These are phyloP conservation scores for Cheirogaleus major DNA, from an alignment of 2,797 vertebrate species.

Conservation along the genomic window DNA sequence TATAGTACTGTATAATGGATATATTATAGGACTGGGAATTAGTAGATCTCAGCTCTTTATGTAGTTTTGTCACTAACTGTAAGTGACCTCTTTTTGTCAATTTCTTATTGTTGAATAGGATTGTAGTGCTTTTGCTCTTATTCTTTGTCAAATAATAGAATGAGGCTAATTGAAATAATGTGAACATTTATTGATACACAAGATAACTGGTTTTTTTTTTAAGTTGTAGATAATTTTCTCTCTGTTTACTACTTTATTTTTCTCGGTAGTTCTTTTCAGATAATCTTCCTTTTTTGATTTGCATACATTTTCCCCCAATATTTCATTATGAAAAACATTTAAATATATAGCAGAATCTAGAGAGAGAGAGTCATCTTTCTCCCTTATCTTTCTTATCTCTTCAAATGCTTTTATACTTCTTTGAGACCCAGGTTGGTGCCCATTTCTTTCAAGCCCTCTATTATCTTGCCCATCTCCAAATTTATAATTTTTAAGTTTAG, in stretches of 20 bases:
- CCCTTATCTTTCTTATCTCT: not conserved
- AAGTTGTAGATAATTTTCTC: not conserved
- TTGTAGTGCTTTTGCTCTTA: not conserved
- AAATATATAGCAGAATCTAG: not conserved
- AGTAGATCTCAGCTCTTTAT: not conserved
- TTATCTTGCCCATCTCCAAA: not conserved
- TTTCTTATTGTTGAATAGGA: not conserved
- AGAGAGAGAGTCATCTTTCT: not conserved
- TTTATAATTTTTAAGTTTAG: not conserved
- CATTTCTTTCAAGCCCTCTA: not conserved
- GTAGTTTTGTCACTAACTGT: not conserved
- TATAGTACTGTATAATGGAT: not conserved
- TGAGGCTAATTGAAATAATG: constrained; percentile 9
- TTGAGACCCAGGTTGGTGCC: not conserved
- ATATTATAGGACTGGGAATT: not conserved
- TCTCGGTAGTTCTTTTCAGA: constrained; percentile 25
- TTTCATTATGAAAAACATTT: constrained; percentile 40
- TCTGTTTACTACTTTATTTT: constrained; percentile 19
- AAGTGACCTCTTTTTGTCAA: not conserved
- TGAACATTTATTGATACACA: not conserved
- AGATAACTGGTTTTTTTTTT: not conserved
- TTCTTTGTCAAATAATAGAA: not conserved
- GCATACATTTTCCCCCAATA: not conserved
- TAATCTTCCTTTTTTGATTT: not conserved
- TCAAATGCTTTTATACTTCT: not conserved